phyloP scores from a whole-genome alignment of 2,113 vertebrate species.

The Platanista minor region DNA sequence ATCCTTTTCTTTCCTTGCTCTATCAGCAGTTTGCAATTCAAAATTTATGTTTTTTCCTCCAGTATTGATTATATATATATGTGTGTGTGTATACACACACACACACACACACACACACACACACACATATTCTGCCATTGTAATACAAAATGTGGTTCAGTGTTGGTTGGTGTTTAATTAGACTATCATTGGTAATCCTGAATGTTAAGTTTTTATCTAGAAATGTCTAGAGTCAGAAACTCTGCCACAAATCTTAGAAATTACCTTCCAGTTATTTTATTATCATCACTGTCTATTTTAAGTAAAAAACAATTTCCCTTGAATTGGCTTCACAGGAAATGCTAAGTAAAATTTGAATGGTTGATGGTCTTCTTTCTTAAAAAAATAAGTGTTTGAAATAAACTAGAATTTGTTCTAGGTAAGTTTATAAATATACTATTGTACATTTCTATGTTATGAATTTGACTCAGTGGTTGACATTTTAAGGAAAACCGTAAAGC shows the following conservation, averaged over 20 bases:
- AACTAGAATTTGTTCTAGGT: background rate
- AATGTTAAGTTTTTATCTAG: background rate
- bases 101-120: background rate
- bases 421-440: background rate
- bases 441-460: background rate
- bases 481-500: background rate
- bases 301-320: background rate
- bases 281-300: constrained; percentile 9
- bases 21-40: constrained; percentile 5
- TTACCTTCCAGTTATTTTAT: background rate
- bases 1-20: constrained; percentile 17
- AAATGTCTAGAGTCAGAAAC: background rate
- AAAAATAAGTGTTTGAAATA: background rate
- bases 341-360: constrained; percentile 21
- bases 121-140: background rate
- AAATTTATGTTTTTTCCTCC: background rate
- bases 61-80: background rate
- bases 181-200: background rate
- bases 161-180: background rate
- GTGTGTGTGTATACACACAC: background rate
- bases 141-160: background rate
- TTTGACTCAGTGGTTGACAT: background rate
- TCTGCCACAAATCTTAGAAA: background rate
- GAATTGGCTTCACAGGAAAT: background rate
- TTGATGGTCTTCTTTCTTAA: background rate